Evolutionary conservation across 23 tunicate species (phyloP).

Genomic region (Styela plicata): DNA sequence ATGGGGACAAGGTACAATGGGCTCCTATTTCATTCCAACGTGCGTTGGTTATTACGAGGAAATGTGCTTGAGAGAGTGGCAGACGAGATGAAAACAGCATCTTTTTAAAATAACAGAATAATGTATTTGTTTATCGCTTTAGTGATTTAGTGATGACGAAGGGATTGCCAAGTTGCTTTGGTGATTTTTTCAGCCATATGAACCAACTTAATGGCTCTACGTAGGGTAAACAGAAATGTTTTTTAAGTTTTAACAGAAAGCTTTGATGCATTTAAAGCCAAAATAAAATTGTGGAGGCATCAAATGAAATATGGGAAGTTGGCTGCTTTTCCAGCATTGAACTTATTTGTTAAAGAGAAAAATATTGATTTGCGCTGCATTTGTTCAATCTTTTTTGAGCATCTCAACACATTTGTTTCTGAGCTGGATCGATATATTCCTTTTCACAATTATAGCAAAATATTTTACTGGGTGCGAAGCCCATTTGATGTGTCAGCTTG

Average conservation of each 20-base stretch:
- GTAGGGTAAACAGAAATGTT: slow-evolving; percentile 39
- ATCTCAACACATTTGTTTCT: too few relatives aligned
- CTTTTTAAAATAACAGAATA: slow-evolving; percentile 31
- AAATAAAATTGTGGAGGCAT: slow-evolving; percentile 48
- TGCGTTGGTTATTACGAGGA: too few relatives aligned
- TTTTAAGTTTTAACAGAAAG: slow-evolving; percentile 20
- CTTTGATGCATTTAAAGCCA: slow-evolving; percentile 18
- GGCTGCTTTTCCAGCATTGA: too few relatives aligned
- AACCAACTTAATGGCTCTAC: slow-evolving; percentile 33
- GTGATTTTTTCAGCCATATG: slow-evolving; percentile 29
- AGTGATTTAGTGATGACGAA: slow-evolving; percentile 30
- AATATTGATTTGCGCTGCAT: too few relatives aligned
- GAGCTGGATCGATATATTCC: too few relatives aligned
- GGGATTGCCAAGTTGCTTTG: slow-evolving; percentile 60
- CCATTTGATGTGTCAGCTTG: slow-evolving; percentile 48
- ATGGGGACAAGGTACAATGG: too few relatives aligned
- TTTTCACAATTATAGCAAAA: slow-evolving; percentile 31
- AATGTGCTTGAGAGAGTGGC: slow-evolving; percentile 23
- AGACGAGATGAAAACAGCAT: slow-evolving; percentile 12
- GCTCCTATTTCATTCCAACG: too few relatives aligned
- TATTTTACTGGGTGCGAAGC: slow-evolving; percentile 49
- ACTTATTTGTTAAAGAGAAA: too few relatives aligned
- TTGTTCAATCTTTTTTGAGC: too few relatives aligned
- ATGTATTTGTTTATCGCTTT: slow-evolving; percentile 23
- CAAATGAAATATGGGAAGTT: slow-evolving; percentile 7